Evolutionary conservation across 2,888 invertebrate genomes (phyloP).

Genomic region (Alentia gelatinosa): DNA sequence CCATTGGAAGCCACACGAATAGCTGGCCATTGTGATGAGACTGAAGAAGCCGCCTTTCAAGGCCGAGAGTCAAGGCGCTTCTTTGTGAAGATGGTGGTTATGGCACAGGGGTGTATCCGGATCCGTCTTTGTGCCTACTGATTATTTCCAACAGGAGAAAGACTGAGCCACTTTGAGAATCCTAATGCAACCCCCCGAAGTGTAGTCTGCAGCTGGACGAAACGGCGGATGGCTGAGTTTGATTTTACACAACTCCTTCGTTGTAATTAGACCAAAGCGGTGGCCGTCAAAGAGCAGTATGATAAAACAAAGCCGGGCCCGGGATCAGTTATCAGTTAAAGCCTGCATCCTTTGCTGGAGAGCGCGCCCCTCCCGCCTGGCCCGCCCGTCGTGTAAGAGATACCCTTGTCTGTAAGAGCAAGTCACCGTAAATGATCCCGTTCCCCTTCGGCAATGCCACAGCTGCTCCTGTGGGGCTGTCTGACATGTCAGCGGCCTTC

Average conservation of each 20-base stretch:
- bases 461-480: background rate
- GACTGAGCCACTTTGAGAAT: background rate
- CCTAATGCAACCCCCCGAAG: background rate
- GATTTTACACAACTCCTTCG: background rate
- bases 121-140: background rate
- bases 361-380: background rate
- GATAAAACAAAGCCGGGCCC: background rate
- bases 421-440: background rate
- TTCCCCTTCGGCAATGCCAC: background rate
- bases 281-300: background rate
- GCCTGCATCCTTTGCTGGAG: background rate
- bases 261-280: background rate
- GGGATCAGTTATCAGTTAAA: constrained; percentile 3
- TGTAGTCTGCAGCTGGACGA: background rate
- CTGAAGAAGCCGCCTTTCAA: background rate
- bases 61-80: background rate
- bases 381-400: background rate
- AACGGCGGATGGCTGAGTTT: background rate
- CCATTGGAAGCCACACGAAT: constrained; percentile 14
- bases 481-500: background rate
- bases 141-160: background rate
- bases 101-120: background rate
- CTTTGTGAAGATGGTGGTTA: background rate
- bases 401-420: background rate
- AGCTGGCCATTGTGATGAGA: background rate